Evolutionary conservation across 2,113 vertebrate species (phyloP), one percentile per base, ranked within the genome.

Genomic region (Seriola dumerili): DNA sequence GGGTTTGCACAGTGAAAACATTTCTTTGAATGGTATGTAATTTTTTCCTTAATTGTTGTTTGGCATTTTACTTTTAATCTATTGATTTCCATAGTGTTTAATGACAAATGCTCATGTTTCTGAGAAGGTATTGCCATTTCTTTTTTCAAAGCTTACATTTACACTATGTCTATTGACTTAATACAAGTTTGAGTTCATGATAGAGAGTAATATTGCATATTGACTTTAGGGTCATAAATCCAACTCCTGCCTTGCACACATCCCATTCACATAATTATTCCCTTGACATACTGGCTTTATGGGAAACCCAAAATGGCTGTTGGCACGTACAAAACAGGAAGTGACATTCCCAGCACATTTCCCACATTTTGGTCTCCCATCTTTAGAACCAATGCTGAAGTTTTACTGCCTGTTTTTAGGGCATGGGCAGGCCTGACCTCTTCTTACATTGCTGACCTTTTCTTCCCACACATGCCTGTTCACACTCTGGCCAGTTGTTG

Each of bases 401-500:
- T 65, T 73, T 63, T 19, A 70, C 29, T 8, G 23, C 40, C 23
- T 42, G 62, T 68, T 52, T 23, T 29, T 32, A 52, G 77, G 66
- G 8, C 8, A 29, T 29, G 29, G 29, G 29, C 29, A 29, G 29
- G 29, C 11, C 7, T 16, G 66, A 61, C 44, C 36, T 14, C 50
- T 44, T 34, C 70, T 19, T 4, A 1, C 70, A 50, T 2, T 2
- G 32, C 70, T 78, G 78, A 81, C 84, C 78, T 82, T 84, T 11
- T 65, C 71, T 44, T 19, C 21, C 59, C 40, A 6, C 0, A 62
- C 36, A 38, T 68, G 62, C 75, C 65, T 57, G 38, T 61, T 75
- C 79, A 36, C 70, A 62, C 64, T 21, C 25, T 29, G 76, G 77
- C 75, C 85, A 87, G 79, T 77, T 82, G 81, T 32, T 61, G n/a